These are phyloP conservation scores for Nyctereutes procyonoides DNA, from an alignment of 2,113 vertebrate species.

Conservation along the genomic window DNA sequence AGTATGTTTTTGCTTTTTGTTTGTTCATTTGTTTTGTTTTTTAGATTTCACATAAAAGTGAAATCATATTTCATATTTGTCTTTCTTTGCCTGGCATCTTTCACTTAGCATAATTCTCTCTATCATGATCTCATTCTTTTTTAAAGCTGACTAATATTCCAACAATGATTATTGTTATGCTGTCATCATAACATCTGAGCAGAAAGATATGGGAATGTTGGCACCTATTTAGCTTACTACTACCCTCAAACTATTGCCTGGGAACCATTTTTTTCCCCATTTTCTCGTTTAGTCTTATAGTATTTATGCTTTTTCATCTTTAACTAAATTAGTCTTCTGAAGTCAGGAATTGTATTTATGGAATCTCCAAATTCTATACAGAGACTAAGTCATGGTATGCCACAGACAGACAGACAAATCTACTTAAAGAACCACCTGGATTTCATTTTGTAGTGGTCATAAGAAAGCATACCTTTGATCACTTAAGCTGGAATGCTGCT, in stretches of 20 bases:
- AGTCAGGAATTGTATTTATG: not conserved
- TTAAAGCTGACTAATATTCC: not conserved
- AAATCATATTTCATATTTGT: not conserved
- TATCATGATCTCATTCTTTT: not conserved
- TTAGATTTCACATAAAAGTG: not conserved
- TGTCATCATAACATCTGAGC: not conserved
- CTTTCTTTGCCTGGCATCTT: not conserved
- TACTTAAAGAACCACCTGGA: not conserved
- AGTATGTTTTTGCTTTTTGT: not conserved
- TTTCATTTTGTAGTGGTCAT: not conserved
- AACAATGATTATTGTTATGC: not conserved
- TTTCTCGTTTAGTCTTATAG: constrained; percentile 8
- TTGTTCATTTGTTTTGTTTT: not conserved
- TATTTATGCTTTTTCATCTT: not conserved
- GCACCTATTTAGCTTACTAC: not conserved
- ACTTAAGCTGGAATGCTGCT: not conserved
- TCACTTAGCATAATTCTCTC: not conserved
- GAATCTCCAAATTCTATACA: not conserved
- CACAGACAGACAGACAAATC: not conserved
- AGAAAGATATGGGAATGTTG: not conserved
- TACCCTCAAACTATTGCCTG: not conserved
- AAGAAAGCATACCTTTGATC: constrained; percentile 5
- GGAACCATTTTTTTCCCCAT: not conserved
- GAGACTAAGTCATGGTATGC: not conserved
- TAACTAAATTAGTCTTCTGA: not conserved